phyloP scores from a whole-genome alignment of 2,113 vertebrate species.

The Alouatta palliata region DNA sequence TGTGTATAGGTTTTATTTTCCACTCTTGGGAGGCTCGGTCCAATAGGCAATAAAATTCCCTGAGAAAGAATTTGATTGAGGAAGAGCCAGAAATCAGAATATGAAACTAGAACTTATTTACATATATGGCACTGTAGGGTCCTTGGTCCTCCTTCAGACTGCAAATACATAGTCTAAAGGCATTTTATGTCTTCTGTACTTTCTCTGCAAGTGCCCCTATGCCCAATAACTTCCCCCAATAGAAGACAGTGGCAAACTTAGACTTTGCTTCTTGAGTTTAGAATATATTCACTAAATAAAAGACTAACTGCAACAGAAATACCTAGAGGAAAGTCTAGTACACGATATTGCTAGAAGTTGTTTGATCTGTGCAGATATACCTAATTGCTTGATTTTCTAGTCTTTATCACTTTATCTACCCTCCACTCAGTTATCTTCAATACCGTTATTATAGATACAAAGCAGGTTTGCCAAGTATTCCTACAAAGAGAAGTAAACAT shows the following conservation, averaged over 20 bases:
- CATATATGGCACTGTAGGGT: not conserved
- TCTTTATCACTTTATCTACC: not conserved
- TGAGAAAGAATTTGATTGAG: not conserved
- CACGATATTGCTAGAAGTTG: not conserved
- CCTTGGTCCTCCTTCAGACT: not conserved
- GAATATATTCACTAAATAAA: slow-evolving; percentile 27
- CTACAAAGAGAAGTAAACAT: not conserved
- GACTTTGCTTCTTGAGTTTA: not conserved
- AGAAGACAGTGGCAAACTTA: not conserved
- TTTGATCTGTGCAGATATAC: slow-evolving; percentile 20
- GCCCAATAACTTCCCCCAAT: not conserved
- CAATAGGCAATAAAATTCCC: not conserved
- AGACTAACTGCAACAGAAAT: slow-evolving; percentile 8
- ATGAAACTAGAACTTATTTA: slow-evolving; percentile 9
- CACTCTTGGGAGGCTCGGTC: not conserved
- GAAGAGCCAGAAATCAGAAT: slow-evolving; percentile 32
- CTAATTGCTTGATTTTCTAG: not conserved
- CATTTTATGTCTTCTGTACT: not conserved
- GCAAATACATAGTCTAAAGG: not conserved
- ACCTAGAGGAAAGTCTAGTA: slow-evolving; percentile 6
- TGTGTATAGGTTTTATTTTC: not conserved
- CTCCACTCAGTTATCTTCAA: not conserved
- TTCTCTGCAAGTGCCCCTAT: not conserved
- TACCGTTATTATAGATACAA: not conserved
- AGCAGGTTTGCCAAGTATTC: not conserved